phyloP scores from a whole-genome alignment of 2,113 vertebrate genomes.

The Hippocampus abdominalis region DNA sequence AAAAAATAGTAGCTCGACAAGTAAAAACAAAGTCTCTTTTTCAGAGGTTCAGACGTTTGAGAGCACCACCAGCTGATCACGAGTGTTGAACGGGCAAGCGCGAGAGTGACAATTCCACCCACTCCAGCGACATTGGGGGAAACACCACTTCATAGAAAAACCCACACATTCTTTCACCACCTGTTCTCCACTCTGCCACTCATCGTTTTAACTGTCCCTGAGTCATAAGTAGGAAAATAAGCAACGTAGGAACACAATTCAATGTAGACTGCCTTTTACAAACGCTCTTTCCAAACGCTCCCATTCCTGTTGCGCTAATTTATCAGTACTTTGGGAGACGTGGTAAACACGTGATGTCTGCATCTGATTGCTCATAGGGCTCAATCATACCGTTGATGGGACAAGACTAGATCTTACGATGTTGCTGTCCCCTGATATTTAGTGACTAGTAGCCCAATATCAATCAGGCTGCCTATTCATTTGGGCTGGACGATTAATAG shows the following conservation, averaged over 20 bases:
- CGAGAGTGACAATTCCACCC: conserved; percentile 16
- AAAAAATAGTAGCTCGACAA: not conserved
- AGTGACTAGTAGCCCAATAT: conserved; percentile 37
- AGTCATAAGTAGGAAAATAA: conserved; percentile 5
- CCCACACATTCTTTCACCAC: conserved; percentile 16
- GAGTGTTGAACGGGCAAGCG: conserved; percentile 18
- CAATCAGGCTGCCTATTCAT: conserved; percentile 14
- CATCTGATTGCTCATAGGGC: conserved; percentile 36
- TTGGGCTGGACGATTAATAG: too few relatives aligned
- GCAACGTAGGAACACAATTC: conserved; percentile 22
- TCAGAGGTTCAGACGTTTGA: conserved; percentile 24
- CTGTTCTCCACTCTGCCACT: conserved; percentile 2
- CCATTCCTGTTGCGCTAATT: conserved; percentile 26
- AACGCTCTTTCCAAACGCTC: conserved; percentile 5
- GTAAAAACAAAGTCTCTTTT: conserved; percentile 6
- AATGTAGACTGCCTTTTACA: conserved; percentile 17
- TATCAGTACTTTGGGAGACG: conserved; percentile 37
- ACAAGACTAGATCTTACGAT: conserved; percentile 23
- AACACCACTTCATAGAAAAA: not conserved
- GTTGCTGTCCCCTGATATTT: conserved; percentile 40
- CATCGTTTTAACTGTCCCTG: conserved; percentile 5
- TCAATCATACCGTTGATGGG: conserved; percentile 44
- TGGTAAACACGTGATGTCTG: conserved; percentile 27
- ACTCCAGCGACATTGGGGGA: not conserved
- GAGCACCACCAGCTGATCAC: conserved; percentile 24